Evolutionary conservation across 1,140 invertebrate genomes (phyloP).

Genomic region (Armadillidium nasatum): DNA sequence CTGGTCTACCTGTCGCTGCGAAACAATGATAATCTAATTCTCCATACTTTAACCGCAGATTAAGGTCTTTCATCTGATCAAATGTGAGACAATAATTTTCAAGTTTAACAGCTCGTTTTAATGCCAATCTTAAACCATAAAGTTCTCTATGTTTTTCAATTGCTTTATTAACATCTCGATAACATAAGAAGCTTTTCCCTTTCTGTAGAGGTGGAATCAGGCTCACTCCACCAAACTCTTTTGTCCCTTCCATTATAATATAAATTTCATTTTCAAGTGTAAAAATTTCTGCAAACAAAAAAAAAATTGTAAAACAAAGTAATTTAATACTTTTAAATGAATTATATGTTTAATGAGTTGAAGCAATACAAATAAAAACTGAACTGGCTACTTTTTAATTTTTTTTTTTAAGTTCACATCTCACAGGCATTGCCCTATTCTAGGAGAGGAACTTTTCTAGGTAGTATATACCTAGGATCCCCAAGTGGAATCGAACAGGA

Average conservation of each 20-base stretch:
- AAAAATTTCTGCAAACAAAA: no score
- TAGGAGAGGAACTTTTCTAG: no score
- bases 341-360: no score
- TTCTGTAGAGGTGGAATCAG: slow-evolving; percentile 29
- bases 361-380: no score
- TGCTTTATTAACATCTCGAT: slow-evolving; percentile 43
- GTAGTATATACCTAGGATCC: no score
- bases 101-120: slow-evolving; percentile 42
- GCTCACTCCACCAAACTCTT: background rate
- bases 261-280: background rate
- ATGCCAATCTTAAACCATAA: slow-evolving; percentile 36
- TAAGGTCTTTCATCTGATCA: slow-evolving; percentile 39
- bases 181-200: slow-evolving; percentile 39
- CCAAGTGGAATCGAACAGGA: no score
- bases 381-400: no score
- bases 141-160: slow-evolving; percentile 42
- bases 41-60: slow-evolving; percentile 44
- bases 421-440: no score
- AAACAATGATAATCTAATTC: slow-evolving; percentile 42
- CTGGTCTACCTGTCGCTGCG: slow-evolving; percentile 40
- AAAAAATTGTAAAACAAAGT: no score
- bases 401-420: no score
- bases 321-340: no score
- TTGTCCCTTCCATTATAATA: background rate
- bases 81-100: slow-evolving; percentile 41